Conservation (phyloP, 2,888 invertebrate species). For the Phragmatobia fuliginosa region DNA sequence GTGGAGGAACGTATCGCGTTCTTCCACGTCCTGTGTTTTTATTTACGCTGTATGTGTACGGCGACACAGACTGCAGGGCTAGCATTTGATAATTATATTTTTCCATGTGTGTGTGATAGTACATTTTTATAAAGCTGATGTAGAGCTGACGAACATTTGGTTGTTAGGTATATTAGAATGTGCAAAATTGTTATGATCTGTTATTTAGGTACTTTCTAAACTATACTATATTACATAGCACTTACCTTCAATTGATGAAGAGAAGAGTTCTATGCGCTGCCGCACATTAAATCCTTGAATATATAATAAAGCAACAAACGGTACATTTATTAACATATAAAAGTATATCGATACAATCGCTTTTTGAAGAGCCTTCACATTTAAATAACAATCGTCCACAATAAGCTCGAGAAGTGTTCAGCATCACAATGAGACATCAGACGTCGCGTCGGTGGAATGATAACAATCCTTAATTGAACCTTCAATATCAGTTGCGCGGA, state of each 20-base stretch:
- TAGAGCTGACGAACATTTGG: no score
- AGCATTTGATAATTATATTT: no score
- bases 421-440: conserved; percentile 38
- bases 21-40: no score
- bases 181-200: no score
- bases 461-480: conserved; percentile 42
- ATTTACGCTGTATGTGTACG: no score
- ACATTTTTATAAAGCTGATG: no score
- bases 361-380: conserved; percentile 5
- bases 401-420: conserved; percentile 26
- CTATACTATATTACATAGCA: background rate
- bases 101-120: no score
- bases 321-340: background rate
- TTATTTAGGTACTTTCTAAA: background rate
- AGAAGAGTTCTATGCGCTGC: no score
- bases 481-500: conserved; percentile 36
- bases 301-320: background rate
- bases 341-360: background rate
- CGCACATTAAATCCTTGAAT: no score
- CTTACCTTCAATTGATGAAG: background rate
- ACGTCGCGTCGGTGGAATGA: conserved; percentile 23
- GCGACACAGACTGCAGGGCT: no score
- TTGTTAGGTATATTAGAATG: no score
- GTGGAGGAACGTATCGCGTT: no score
- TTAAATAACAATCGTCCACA: conserved; percentile 22